phyloP scores from a whole-genome alignment of 1,140 invertebrate genomes.

The Drosophila serrata region DNA sequence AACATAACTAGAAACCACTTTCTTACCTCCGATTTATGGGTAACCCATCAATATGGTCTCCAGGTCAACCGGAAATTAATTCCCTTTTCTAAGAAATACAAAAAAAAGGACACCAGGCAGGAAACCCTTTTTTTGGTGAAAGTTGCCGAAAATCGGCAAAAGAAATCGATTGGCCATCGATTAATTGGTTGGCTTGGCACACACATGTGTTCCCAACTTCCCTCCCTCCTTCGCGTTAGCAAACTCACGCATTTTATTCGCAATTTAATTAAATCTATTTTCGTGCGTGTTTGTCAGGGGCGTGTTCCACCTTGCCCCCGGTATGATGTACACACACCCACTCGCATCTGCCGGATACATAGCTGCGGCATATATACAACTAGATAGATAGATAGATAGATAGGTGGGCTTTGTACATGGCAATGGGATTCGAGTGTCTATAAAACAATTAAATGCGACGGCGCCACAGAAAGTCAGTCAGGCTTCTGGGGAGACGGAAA shows the following conservation, averaged over 20 bases:
- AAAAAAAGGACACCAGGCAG: conserved; percentile 19
- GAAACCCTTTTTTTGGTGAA: conserved; percentile 49
- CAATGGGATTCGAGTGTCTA: conserved; percentile 65
- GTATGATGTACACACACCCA: conserved; percentile 48
- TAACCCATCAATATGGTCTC: conserved; percentile 3
- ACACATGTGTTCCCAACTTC: conserved; percentile 17
- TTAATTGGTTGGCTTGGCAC: conserved; percentile 67
- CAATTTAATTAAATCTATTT: conserved; percentile 84
- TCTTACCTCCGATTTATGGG: neutral
- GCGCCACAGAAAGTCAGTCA: conserved; percentile 67
- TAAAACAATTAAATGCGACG: conserved; percentile 79
- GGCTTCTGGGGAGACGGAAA: conserved; percentile 77
- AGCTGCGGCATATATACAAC: conserved; percentile 1
- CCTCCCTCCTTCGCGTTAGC: neutral
- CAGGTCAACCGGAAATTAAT: conserved; percentile 61
- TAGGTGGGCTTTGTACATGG: conserved; percentile 19
- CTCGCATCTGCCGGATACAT: conserved; percentile 17
- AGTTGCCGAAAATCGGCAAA: conserved; percentile 8
- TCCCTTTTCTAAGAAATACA: conserved; percentile 31
- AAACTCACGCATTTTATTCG: conserved; percentile 69
- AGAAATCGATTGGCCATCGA: conserved; percentile 72
- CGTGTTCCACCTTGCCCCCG: conserved; percentile 62
- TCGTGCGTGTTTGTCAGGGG: conserved; percentile 73
- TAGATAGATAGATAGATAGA: neutral
- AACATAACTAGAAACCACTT: neutral